Evolutionary conservation across 2,797 vertebrate genomes (phyloP).

Genomic region (Salarias fasciatus): DNA sequence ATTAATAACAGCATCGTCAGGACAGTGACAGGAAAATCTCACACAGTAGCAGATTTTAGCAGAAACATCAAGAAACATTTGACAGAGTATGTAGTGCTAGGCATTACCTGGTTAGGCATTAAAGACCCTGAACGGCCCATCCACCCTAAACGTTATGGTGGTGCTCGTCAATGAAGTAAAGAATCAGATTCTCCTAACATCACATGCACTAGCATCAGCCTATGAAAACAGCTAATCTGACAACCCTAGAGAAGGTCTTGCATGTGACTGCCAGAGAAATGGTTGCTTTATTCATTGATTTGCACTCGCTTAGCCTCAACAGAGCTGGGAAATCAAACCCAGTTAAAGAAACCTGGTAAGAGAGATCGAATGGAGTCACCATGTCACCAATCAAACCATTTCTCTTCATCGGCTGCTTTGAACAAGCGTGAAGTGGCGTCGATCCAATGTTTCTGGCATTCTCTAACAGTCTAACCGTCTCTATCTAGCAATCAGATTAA

Average conservation of each 20-base stretch:
- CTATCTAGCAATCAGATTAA: slow-evolving; percentile 35
- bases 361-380: no score
- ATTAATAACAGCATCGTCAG: slow-evolving; percentile 67
- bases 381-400: not conserved
- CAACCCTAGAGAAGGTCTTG: slow-evolving; percentile 15
- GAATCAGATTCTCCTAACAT: slow-evolving; percentile 73
- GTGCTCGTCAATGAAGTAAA: slow-evolving; percentile 75
- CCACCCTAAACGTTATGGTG: not conserved
- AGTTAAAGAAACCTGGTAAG: no score
- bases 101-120: no score
- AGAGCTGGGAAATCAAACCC: slow-evolving; percentile 9
- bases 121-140: not conserved
- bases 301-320: slow-evolving; percentile 50
- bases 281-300: slow-evolving; percentile 74
- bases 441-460: no score
- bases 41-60: slow-evolving; percentile 6
- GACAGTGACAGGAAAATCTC: slow-evolving; percentile 30
- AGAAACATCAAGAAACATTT: slow-evolving; percentile 12
- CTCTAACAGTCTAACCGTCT: no score
- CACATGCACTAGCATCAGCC: slow-evolving; percentile 62
- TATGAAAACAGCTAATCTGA: slow-evolving; percentile 13
- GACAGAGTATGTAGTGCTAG: not conserved
- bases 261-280: slow-evolving; percentile 74
- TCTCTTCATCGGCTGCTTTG: not conserved
- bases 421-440: no score